These are phyloP conservation scores for Agrochola circellaris DNA, from an alignment of 2,888 invertebrate species.

Conservation along the genomic window DNA sequence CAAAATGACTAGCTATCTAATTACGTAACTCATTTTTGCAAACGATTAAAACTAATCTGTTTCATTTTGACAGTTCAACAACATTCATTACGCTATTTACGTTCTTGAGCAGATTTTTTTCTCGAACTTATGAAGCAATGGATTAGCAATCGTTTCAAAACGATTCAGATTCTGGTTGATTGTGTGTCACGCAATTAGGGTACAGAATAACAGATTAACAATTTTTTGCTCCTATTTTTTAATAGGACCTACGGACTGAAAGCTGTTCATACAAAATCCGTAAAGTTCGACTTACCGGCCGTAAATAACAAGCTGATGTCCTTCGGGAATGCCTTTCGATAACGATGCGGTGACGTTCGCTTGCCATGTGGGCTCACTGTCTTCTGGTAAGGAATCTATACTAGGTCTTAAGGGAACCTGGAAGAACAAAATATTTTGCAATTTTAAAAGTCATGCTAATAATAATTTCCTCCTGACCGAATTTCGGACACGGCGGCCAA, in stretches of 20 bases:
- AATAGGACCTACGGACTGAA: neutral
- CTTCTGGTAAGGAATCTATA: conserved; percentile 76
- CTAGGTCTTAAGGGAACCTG: conserved; percentile 79
- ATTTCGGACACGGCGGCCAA: neutral
- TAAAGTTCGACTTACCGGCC: conserved; percentile 75
- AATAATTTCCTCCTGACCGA: neutral
- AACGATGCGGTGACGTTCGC: conserved; percentile 86
- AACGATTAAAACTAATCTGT: no score
- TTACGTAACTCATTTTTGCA: no score
- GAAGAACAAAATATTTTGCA: conserved; percentile 13
- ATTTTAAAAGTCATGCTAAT: neutral
- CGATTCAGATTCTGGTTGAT: no score
- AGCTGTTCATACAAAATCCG: neutral
- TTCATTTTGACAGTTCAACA: no score
- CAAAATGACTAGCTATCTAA: neutral
- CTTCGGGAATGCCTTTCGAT: conserved; percentile 87
- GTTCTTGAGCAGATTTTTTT: no score
- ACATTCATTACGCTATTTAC: no score
- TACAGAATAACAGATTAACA: neutral
- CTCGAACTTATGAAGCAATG: no score
- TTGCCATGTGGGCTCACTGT: conserved; percentile 79
- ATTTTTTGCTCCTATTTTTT: neutral
- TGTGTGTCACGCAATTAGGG: no score
- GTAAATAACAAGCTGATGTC: conserved; percentile 85
- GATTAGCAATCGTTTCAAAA: no score